A percentile compares a stretch with the other conserved stretches of the same genome.
Conservation (phyloP, 2,797 vertebrate genomes). For the Bryconaethiops microstoma region DNA sequence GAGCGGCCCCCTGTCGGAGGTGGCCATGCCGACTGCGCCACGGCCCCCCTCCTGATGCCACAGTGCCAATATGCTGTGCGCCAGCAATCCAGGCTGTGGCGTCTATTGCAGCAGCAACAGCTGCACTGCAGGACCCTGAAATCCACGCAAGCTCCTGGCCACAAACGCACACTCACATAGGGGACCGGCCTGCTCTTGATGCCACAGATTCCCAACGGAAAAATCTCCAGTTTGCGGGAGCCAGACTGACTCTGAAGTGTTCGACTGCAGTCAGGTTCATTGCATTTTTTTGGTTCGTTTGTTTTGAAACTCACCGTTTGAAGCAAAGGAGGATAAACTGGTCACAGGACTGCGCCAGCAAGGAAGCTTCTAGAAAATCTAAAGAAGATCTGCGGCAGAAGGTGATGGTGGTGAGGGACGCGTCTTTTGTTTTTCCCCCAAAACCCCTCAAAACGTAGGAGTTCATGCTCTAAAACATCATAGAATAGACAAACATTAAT, state of each 20-base stretch:
- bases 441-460: not conserved
- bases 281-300: not conserved
- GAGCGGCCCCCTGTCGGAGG: constrained; percentile 34
- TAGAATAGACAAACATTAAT: not conserved
- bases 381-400: not conserved
- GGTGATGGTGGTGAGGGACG: not conserved
- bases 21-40: constrained; percentile 5
- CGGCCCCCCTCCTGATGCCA: constrained; percentile 24
- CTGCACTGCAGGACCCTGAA: constrained; percentile 73
- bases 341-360: not conserved
- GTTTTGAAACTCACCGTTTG: not conserved
- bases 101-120: constrained; percentile 61
- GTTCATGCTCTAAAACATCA: not conserved
- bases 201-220: constrained; percentile 28
- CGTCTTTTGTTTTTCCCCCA: not conserved
- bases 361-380: constrained; percentile 21
- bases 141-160: constrained; percentile 52
- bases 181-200: constrained; percentile 24
- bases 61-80: constrained; percentile 32
- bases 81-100: constrained; percentile 44
- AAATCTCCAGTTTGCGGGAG: not conserved
- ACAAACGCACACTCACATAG: constrained; percentile 20
- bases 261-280: not conserved
- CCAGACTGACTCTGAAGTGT: not conserved
- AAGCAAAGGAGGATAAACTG: not conserved